These are phyloP conservation scores for Lepidocyrtoides sp. DNA, from an alignment of 2,888 invertebrate species.

Conservation along the genomic window DNA sequence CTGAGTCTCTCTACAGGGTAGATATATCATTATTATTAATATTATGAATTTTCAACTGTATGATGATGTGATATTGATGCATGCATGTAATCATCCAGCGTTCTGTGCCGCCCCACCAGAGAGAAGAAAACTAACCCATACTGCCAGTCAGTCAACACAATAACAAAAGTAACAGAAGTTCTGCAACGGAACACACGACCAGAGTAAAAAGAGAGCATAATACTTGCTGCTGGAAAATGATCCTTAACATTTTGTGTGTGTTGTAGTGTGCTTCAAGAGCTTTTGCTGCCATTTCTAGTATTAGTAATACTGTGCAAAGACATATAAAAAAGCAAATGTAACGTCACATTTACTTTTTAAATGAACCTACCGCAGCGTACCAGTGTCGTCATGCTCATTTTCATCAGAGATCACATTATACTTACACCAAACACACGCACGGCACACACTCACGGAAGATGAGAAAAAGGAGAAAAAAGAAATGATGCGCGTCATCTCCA, in stretches of 20 bases:
- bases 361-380: constrained; percentile 62
- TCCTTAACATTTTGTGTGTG: constrained; percentile 57
- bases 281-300: constrained; percentile 3
- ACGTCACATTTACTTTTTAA: constrained; percentile 62
- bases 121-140: constrained; percentile 25
- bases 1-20: constrained; percentile 52
- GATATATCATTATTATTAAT: constrained; percentile 55
- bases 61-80: constrained; percentile 47
- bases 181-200: neutral
- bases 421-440: constrained; percentile 34
- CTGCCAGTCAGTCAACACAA: constrained; percentile 42
- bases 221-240: constrained; percentile 64
- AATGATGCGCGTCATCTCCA: constrained; percentile 72
- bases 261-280: constrained; percentile 57
- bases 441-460: constrained; percentile 27
- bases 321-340: constrained; percentile 39
- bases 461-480: constrained; percentile 43
- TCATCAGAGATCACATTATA: constrained; percentile 51
- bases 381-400: constrained; percentile 59
- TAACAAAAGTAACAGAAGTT: neutral
- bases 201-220: constrained; percentile 3
- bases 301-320: neutral
- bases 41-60: constrained; percentile 29
- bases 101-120: constrained; percentile 59
- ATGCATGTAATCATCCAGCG: constrained; percentile 69